phyloP scores from a whole-genome alignment of 1,140 invertebrate species.

The Oreohelix idahoensis region DNA sequence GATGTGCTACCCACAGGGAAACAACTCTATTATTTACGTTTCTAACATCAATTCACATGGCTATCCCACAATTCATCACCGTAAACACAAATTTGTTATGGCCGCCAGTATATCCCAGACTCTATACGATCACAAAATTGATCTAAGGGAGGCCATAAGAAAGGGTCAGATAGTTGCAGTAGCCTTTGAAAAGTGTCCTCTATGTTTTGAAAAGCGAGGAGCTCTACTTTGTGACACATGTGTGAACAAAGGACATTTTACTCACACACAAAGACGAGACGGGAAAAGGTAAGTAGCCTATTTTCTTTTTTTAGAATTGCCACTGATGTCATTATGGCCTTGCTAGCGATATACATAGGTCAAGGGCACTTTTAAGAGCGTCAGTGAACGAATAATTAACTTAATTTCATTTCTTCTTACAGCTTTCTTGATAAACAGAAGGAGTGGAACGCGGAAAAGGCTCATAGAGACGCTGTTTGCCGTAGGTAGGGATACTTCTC shows the following conservation, averaged over 20 bases:
- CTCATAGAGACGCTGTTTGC: background rate
- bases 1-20: background rate
- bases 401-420: conserved; percentile 2
- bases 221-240: conserved; percentile 31
- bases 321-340: conserved; percentile 20
- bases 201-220: conserved; percentile 35
- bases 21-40: conserved; percentile 41
- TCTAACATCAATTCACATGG: conserved; percentile 40
- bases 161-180: conserved; percentile 38
- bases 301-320: conserved; percentile 12
- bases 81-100: conserved; percentile 44
- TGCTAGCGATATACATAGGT: background rate
- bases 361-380: conserved; percentile 7
- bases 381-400: background rate
- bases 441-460: conserved; percentile 7
- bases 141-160: conserved; percentile 21
- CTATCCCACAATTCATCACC: conserved; percentile 36
- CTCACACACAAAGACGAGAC: conserved; percentile 32
- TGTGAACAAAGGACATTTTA: conserved; percentile 35
- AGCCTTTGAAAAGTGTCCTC: conserved; percentile 39
- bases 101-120: conserved; percentile 37
- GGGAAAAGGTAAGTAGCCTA: conserved; percentile 12
- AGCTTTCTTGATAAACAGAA: conserved; percentile 23
- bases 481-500: background rate
- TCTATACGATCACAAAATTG: conserved; percentile 29